A percentile compares a stretch with the other conserved stretches of the same genome.
These are phyloP conservation scores for Cryptosula pallasiana DNA, from an alignment of 2,888 invertebrate genomes.

Conservation along the genomic window DNA sequence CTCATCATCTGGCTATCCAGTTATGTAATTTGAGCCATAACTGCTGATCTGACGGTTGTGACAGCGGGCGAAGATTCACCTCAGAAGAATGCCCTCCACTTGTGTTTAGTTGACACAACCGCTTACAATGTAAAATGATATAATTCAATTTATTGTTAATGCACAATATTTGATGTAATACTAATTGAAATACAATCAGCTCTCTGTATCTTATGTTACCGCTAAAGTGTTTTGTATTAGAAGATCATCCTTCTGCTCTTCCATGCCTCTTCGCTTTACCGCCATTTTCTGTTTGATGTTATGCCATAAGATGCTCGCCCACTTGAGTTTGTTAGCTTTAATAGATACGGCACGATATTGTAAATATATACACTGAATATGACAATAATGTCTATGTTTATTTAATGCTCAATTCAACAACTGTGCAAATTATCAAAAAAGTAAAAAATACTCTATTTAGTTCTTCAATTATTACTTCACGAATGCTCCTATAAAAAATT, in stretches of 20 bases:
- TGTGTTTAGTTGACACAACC: neutral
- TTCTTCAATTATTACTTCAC: no score
- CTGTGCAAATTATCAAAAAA: no score
- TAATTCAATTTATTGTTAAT: neutral
- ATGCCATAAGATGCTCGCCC: neutral
- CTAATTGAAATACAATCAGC: neutral
- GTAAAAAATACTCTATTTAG: no score
- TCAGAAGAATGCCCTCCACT: neutral
- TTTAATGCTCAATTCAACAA: no score
- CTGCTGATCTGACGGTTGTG: neutral
- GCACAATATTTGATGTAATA: neutral
- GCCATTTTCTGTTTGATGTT: neutral
- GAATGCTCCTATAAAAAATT: no score
- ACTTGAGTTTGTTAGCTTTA: neutral
- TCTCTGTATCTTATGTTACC: neutral
- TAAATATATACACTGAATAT: no score
- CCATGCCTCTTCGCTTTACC: neutral
- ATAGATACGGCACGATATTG: no score
- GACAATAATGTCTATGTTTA: no score
- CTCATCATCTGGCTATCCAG: no score
- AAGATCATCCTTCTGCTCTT: no score
- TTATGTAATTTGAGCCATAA: neutral
- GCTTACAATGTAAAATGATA: slow-evolving; percentile 13
- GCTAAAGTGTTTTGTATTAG: neutral
- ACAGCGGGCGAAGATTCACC: neutral